Conservation (phyloP, 1,140 invertebrate species). For the Aphaenogaster floridana region DNA sequence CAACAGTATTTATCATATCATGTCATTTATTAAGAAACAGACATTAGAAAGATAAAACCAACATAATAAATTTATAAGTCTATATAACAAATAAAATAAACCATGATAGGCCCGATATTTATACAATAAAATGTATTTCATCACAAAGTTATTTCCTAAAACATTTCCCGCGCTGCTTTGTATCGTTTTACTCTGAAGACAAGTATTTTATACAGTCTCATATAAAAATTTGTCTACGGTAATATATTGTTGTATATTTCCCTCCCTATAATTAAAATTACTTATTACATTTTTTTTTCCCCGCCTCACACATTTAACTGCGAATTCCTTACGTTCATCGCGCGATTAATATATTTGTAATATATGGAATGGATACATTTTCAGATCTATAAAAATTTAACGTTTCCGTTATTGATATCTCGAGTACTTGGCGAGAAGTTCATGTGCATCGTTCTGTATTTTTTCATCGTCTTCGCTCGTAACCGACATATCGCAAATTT, state of each 20-base stretch:
- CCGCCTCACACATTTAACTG: background rate
- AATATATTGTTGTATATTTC: conserved; percentile 46
- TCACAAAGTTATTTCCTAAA: conserved; percentile 36
- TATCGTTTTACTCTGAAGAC: conserved; percentile 21
- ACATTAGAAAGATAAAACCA: conserved; percentile 31
- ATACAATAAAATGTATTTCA: conserved; percentile 26
- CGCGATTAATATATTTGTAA: conserved; percentile 27
- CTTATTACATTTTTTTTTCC: background rate
- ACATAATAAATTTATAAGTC: conserved; percentile 49
- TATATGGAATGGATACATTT: conserved; percentile 31
- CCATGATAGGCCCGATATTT: conserved; percentile 18
- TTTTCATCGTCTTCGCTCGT: conserved; percentile 85
- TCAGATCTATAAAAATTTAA: conserved; percentile 17
- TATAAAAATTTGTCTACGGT: conserved; percentile 58
- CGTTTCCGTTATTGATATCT: conserved; percentile 73
- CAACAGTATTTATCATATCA: background rate
- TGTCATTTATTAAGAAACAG: conserved; percentile 38
- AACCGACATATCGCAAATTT: conserved; percentile 83
- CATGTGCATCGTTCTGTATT: conserved; percentile 77
- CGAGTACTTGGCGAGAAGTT: conserved; percentile 80
- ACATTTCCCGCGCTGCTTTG: background rate
- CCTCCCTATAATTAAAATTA: conserved; percentile 21
- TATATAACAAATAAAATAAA: conserved; percentile 56
- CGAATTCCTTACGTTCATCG: conserved; percentile 25
- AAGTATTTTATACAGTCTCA: conserved; percentile 19